Evolutionary conservation across 1,140 invertebrate genomes (phyloP).

Genomic region (Anagrus nilaparvatae): DNA sequence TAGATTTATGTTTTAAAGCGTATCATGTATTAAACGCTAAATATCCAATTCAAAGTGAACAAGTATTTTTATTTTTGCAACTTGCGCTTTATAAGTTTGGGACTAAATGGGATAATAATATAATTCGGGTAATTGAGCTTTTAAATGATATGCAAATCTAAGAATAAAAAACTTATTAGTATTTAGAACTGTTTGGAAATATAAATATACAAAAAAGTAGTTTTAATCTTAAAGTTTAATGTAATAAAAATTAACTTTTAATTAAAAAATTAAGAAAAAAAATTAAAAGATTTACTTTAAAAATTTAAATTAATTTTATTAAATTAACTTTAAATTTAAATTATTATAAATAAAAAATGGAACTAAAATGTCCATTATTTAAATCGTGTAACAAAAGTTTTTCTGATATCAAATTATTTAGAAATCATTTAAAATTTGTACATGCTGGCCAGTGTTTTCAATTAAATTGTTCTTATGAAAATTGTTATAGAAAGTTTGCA

Average conservation of each 20-base stretch:
- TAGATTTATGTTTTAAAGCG: constrained; percentile 17
- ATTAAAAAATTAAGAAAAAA: background rate
- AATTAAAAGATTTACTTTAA: background rate
- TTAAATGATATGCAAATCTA: constrained; percentile 1
- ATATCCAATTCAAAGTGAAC: constrained; percentile 16
- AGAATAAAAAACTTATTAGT: no score
- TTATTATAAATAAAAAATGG: no score
- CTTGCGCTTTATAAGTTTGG: constrained; percentile 10
- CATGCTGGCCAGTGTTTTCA: constrained; percentile 9
- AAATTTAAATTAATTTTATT: constrained; percentile 2
- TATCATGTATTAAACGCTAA: constrained; percentile 13
- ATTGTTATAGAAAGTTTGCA: constrained; percentile 12
- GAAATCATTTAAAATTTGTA: constrained; percentile 15
- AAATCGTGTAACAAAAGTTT: constrained; percentile 12
- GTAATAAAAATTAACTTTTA: background rate
- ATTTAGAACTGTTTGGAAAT: no score
- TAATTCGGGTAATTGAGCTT: constrained; percentile 11
- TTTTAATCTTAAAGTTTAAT: background rate
- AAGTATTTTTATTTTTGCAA: constrained; percentile 20
- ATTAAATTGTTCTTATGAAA: constrained; percentile 11
- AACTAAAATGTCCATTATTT: no score
- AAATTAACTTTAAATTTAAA: no score
- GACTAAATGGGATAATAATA: constrained; percentile 17
- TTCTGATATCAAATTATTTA: constrained; percentile 1
- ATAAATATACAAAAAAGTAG: no score